A percentile compares a stretch with the other conserved stretches of the same genome.
Evolutionary conservation across 2,797 vertebrate genomes (phyloP).

Genomic region (Champsocephalus gunnari): DNA sequence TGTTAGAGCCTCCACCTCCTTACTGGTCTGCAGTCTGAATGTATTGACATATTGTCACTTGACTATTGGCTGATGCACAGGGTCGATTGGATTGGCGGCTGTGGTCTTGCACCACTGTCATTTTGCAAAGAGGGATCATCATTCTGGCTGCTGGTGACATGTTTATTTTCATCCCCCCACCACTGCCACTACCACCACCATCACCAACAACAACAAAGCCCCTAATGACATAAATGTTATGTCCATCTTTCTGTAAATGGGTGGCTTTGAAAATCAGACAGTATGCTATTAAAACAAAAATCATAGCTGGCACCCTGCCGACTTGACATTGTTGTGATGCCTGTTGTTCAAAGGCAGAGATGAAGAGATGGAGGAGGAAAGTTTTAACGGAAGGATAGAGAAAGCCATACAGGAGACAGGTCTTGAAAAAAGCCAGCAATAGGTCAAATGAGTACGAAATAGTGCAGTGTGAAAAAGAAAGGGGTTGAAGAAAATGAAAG

Average conservation of each 20-base stretch:
- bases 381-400: conserved; percentile 16
- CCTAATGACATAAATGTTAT: conserved; percentile 68
- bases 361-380: conserved; percentile 32
- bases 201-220: conserved; percentile 55
- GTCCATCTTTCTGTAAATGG: conserved; percentile 69
- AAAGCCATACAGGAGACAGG: conserved; percentile 7
- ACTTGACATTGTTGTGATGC: conserved; percentile 64
- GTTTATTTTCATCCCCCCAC: conserved; percentile 47
- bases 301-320: conserved; percentile 61
- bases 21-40: conserved; percentile 13
- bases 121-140: conserved; percentile 42
- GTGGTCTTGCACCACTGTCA: conserved; percentile 23
- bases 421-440: neutral
- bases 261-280: conserved; percentile 69
- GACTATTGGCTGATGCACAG: conserved; percentile 3
- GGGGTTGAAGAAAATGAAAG: conserved; percentile 39
- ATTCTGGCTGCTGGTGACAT: conserved; percentile 46
- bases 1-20: conserved; percentile 17
- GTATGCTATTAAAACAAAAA: conserved; percentile 73
- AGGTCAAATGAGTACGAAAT: conserved; percentile 3
- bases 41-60: conserved; percentile 41
- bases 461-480: conserved; percentile 35
- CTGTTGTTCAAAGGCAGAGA: conserved; percentile 49
- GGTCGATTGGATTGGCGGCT: conserved; percentile 44
- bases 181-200: conserved; percentile 23